Conservation (phyloP, 2,797 vertebrate species). For the Rhinella marina region DNA sequence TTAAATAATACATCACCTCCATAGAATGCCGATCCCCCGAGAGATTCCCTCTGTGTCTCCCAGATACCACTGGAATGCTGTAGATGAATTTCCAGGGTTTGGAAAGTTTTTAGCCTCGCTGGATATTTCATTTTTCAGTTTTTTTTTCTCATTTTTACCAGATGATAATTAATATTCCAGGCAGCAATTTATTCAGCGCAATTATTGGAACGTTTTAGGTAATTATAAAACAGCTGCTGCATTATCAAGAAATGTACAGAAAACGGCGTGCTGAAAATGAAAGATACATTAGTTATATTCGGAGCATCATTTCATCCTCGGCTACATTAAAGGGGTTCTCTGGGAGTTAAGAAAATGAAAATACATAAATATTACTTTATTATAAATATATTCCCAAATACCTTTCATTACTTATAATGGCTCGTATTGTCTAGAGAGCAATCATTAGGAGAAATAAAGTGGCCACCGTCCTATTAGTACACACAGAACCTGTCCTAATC, state of each 20-base stretch:
- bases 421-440: no score
- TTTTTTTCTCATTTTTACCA: background rate
- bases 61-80: background rate
- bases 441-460: no score
- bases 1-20: conserved; percentile 17
- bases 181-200: background rate
- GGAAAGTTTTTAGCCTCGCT: background rate
- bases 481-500: no score
- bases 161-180: conserved; percentile 16
- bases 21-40: background rate
- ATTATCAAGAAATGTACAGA: background rate
- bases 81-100: background rate
- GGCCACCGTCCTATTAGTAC: no score
- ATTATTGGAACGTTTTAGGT: conserved; percentile 22
- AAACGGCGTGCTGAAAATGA: background rate
- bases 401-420: no score
- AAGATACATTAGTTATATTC: background rate
- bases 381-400: no score
- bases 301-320: background rate
- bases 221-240: background rate
- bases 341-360: no score
- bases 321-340: background rate
- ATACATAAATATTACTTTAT: no score
- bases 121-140: background rate
- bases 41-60: background rate